Conservation (phyloP, 2,888 invertebrate genomes). For the Desoria tigrina region DNA sequence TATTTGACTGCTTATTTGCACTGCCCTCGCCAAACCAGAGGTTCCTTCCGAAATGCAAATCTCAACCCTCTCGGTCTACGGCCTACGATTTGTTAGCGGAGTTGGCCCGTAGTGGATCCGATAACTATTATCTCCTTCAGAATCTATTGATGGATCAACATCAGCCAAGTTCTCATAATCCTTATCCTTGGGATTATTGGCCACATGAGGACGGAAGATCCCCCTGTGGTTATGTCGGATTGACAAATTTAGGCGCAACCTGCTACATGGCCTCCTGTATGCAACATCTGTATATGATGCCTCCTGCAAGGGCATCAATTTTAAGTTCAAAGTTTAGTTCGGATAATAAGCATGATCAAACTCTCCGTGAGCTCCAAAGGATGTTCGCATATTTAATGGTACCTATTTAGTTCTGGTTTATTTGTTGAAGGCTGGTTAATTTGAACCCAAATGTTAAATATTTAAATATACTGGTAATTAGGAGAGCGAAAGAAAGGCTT, state of each 20-base stretch:
- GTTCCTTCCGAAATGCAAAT: slow-evolving; percentile 90
- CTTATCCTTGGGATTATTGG: slow-evolving; percentile 98
- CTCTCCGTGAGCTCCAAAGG: slow-evolving; percentile 78
- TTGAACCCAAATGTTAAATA: no score
- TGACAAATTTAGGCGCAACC: slow-evolving; percentile 92
- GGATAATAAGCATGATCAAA: slow-evolving; percentile 59
- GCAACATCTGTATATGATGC: slow-evolving; percentile 97
- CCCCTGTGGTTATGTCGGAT: slow-evolving; percentile 90
- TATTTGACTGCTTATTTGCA: slow-evolving; percentile 83
- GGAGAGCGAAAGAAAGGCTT: slow-evolving; percentile 93
- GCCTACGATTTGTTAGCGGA: slow-evolving; percentile 90
- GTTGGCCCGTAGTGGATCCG: slow-evolving; percentile 77
- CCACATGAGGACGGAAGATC: slow-evolving; percentile 92
- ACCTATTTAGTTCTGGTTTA: no score
- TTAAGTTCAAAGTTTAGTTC: slow-evolving; percentile 70
- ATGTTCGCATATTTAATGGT: slow-evolving; percentile 93
- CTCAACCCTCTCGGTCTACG: slow-evolving; percentile 79
- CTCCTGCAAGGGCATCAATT: slow-evolving; percentile 78
- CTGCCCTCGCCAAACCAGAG: slow-evolving; percentile 82
- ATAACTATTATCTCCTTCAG: slow-evolving; percentile 82
- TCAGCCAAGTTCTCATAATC: slow-evolving; percentile 76
- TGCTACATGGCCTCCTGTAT: slow-evolving; percentile 98
- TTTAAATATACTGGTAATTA: slow-evolving; percentile 54
- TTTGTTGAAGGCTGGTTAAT: no score
- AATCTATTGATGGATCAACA: slow-evolving; percentile 82